Conservation (phyloP, 2,797 vertebrate species). For the Halcyon chelicuti region DNA sequence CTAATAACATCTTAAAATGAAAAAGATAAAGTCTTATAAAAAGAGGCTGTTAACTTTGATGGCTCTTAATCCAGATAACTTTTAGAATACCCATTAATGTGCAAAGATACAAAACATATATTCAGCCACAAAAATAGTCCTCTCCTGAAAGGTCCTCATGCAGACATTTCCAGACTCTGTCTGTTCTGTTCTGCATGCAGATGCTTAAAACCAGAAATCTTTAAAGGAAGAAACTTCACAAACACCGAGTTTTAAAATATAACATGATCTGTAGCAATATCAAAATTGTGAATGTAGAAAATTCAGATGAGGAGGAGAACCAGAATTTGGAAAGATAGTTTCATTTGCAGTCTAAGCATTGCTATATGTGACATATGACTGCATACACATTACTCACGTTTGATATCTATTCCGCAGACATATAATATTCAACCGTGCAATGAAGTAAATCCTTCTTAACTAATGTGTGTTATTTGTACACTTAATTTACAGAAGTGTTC, state of each 20-base stretch:
- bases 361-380: accelerated
- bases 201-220: not conserved
- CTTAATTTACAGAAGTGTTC: not conserved
- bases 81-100: slow-evolving; percentile 13
- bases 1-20: slow-evolving; percentile 67
- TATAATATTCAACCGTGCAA: not conserved
- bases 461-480: not conserved
- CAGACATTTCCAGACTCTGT: not conserved
- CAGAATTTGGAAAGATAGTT: not conserved
- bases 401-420: accelerated
- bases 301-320: not conserved
- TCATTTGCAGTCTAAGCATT: not conserved
- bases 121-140: not conserved
- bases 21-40: slow-evolving; percentile 68
- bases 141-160: not conserved
- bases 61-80: slow-evolving; percentile 14
- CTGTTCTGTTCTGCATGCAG: not conserved
- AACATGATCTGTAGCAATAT: not conserved
- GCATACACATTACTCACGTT: accelerated
- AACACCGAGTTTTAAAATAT: not conserved
- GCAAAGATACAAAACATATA: slow-evolving; percentile 7
- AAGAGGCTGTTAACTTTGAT: slow-evolving; percentile 59
- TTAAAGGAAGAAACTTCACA: not conserved
- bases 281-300: not conserved
- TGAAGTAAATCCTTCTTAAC: not conserved